phyloP scores from a whole-genome alignment of 2,797 vertebrate species.

The Coregonus suidteri region DNA sequence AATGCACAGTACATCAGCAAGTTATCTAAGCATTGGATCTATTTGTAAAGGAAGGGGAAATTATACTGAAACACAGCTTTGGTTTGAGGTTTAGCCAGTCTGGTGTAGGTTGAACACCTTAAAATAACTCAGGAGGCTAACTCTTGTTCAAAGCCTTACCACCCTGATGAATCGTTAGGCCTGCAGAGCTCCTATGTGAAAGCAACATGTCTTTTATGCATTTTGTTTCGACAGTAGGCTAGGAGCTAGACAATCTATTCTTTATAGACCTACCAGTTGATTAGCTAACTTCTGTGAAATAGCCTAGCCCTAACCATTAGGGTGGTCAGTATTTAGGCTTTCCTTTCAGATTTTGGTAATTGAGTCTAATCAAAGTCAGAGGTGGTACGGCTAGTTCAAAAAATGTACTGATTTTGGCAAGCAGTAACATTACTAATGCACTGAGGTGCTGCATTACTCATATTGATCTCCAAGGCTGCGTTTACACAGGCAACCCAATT shows the following conservation, averaged over 20 bases:
- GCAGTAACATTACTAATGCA: not conserved
- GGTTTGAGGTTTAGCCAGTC: slow-evolving; percentile 1
- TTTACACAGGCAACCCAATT: too few species aligned
- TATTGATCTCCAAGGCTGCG: not conserved
- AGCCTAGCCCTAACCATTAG: too few species aligned
- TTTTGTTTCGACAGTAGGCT: too few species aligned
- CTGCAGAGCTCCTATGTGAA: not conserved
- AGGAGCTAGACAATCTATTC: too few species aligned
- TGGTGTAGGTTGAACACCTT: not conserved
- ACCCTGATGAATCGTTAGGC: not conserved
- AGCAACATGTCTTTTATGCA: not conserved
- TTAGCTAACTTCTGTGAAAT: too few species aligned
- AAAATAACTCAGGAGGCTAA: not conserved
- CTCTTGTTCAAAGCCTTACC: not conserved
- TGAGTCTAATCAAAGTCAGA: not conserved
- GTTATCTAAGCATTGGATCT: not conserved
- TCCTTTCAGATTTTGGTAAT: not conserved
- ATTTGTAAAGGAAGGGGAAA: not conserved
- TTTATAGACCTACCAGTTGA: too few species aligned
- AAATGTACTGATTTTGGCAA: not conserved
- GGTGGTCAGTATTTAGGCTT: not conserved
- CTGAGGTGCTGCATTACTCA: slow-evolving; percentile 4
- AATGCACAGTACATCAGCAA: too few species aligned
- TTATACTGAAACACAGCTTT: not conserved
- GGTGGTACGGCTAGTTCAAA: not conserved